Conservation (phyloP, 2,797 vertebrate species). For the Hoplostethus mediterraneus region DNA sequence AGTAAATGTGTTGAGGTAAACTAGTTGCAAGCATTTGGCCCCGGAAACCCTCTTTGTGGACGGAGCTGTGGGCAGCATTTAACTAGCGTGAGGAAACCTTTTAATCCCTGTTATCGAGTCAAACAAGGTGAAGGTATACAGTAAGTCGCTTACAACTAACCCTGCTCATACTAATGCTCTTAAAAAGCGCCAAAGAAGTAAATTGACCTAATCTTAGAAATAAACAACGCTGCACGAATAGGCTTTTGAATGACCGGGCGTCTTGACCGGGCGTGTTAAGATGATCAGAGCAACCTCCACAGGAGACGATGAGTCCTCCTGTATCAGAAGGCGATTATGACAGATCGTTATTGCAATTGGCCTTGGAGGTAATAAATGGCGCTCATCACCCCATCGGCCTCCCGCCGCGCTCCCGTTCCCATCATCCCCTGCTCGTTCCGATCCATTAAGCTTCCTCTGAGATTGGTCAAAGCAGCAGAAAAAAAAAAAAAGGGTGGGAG, state of each 20-base stretch:
- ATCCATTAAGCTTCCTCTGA: constrained; percentile 73
- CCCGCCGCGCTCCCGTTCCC: constrained; percentile 50
- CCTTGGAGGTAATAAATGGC: constrained; percentile 71
- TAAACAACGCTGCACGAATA: constrained; percentile 12
- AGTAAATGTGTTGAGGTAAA: no score
- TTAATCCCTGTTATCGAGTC: not conserved
- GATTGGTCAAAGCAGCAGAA: constrained; percentile 45
- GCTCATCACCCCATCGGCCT: constrained; percentile 60
- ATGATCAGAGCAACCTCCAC: constrained; percentile 8
- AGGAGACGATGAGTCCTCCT: constrained; percentile 15
- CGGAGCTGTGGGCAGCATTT: no score
- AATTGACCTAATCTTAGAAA: constrained; percentile 8
- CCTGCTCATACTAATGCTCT: constrained; percentile 13
- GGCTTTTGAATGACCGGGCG: constrained; percentile 3
- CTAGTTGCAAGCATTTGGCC: no score
- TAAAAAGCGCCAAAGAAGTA: not conserved
- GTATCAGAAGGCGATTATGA: constrained; percentile 46
- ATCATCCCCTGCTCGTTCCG: constrained; percentile 62
- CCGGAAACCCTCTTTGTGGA: no score
- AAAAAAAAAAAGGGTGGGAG: constrained; percentile 1
- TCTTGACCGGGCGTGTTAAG: constrained; percentile 8
- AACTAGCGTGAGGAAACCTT: no score
- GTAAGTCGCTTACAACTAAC: not conserved
- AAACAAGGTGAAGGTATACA: not conserved
- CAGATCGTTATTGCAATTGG: constrained; percentile 71